Evolutionary conservation across 64 coral and sea anemone genomes (phyloP).

Genomic region (Actinia equina): DNA sequence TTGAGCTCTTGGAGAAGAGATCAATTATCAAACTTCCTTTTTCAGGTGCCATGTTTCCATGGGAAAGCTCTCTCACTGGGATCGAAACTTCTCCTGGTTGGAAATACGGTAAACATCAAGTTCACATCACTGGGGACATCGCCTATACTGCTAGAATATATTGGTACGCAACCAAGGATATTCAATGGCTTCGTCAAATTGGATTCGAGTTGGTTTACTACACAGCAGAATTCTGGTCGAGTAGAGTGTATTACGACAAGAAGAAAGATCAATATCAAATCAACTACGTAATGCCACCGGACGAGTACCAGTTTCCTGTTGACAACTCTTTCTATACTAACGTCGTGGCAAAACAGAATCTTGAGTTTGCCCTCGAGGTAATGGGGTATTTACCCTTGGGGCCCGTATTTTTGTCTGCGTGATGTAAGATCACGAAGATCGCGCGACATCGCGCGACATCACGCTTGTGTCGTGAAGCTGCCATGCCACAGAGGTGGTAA

Average conservation of each 20-base stretch:
- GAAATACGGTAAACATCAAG: slow-evolving; percentile 75
- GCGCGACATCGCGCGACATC: not conserved
- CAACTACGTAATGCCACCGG: slow-evolving; percentile 88
- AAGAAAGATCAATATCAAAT: slow-evolving; percentile 61
- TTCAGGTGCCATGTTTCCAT: slow-evolving; percentile 89
- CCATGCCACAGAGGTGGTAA: not conserved
- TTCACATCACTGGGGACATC: slow-evolving; percentile 84
- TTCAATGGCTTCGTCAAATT: slow-evolving; percentile 49
- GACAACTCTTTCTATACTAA: slow-evolving; percentile 87
- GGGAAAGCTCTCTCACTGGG: slow-evolving; percentile 85
- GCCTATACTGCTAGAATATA: slow-evolving; percentile 71
- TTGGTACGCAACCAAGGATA: slow-evolving; percentile 75
- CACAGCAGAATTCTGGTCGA: slow-evolving; percentile 89
- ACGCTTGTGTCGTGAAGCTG: not conserved
- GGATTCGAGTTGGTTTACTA: slow-evolving; percentile 75
- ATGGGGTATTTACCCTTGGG: slow-evolving; percentile 12
- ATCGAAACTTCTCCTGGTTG: slow-evolving; percentile 79
- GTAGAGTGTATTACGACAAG: slow-evolving; percentile 64
- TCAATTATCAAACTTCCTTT: not conserved
- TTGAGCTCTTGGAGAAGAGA: not conserved
- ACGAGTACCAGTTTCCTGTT: slow-evolving; percentile 93
- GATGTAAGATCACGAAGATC: not conserved
- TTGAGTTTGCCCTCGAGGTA: slow-evolving; percentile 77
- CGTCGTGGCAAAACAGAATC: slow-evolving; percentile 86
- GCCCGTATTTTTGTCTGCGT: not conserved